Evolutionary conservation across 2,797 vertebrate species (phyloP).

Genomic region (Tamandua tetradactyla): DNA sequence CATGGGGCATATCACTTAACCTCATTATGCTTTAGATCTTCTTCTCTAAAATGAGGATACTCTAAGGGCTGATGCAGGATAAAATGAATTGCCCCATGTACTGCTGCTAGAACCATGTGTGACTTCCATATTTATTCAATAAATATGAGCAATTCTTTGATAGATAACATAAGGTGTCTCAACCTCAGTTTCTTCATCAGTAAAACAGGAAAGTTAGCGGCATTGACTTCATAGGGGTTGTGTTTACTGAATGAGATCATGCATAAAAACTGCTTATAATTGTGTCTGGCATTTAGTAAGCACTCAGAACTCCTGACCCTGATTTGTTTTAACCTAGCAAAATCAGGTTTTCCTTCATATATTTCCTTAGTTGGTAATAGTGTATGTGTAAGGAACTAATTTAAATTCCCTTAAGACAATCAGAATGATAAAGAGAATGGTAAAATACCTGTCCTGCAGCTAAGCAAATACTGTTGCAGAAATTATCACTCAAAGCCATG

Average conservation of each 20-base stretch:
- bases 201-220: not conserved
- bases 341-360: not conserved
- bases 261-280: not conserved
- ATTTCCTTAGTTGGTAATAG: not conserved
- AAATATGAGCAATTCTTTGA: not conserved
- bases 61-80: not conserved
- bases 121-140: not conserved
- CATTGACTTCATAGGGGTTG: not conserved
- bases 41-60: not conserved
- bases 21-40: not conserved
- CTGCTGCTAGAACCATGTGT: not conserved
- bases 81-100: not conserved
- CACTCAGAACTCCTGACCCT: not conserved
- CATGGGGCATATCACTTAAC: not conserved
- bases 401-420: not conserved
- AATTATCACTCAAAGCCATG: not conserved
- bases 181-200: not conserved
- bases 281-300: not conserved
- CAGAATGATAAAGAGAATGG: not conserved
- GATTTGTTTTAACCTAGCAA: not conserved
- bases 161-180: too few species aligned
- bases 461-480: not conserved
- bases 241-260: not conserved
- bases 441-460: not conserved
- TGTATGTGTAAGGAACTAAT: not conserved